Conservation (phyloP, 2,113 vertebrate genomes). For the Phycodurus eques region DNA sequence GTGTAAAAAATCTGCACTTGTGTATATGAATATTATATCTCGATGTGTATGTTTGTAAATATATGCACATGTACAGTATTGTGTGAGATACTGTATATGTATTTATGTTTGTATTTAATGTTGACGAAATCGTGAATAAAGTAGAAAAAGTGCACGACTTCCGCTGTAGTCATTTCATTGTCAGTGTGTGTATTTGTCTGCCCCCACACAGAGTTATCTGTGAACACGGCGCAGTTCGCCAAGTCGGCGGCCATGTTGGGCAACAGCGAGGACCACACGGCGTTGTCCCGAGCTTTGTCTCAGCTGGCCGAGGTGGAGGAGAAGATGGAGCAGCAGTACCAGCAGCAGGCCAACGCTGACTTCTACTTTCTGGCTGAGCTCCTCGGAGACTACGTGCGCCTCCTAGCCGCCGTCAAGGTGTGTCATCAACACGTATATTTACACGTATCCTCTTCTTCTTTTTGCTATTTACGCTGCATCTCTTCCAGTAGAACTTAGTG, state of each 20-base stretch:
- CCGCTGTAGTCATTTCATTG: not conserved
- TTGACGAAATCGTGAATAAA: too few species aligned
- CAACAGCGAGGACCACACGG: constrained; percentile 97
- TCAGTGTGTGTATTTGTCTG: not conserved
- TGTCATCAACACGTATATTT: too few species aligned
- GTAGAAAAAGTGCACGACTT: too few species aligned
- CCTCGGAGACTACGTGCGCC: constrained; percentile 93
- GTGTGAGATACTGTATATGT: too few species aligned
- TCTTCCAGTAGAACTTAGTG: too few species aligned
- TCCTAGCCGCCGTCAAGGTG: constrained; percentile 93
- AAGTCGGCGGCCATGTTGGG: constrained; percentile 98
- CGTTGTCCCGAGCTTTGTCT: constrained; percentile 91
- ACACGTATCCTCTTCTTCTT: not conserved
- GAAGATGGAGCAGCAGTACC: constrained; percentile 95
- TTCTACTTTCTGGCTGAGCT: constrained; percentile 94
- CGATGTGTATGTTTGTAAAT: too few species aligned
- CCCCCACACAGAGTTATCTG: constrained; percentile 82
- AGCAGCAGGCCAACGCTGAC: constrained; percentile 94
- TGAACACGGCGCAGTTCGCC: constrained; percentile 92
- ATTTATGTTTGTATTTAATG: too few species aligned
- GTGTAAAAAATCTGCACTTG: too few species aligned
- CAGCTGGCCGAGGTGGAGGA: constrained; percentile 99
- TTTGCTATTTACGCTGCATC: too few species aligned
- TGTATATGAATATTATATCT: too few species aligned
- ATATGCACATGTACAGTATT: too few species aligned